Base-by-base conservation (phyloP, 64 coral and sea anemone species). In the Acropora yongei region DNA sequence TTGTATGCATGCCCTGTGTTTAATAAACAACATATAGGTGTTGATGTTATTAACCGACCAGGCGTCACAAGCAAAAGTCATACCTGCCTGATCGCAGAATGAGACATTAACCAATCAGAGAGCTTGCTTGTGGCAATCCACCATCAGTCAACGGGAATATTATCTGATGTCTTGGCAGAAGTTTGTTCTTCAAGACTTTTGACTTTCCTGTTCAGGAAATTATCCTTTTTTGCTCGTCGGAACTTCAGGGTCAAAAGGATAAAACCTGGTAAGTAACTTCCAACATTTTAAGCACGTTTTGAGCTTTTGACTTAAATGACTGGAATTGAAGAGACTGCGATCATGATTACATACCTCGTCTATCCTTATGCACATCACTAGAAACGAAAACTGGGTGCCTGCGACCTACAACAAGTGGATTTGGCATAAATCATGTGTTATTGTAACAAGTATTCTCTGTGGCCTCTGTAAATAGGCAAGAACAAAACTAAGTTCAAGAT, bases 81-180 rank as follows among this genome's bases (percentile, higher is more conserved):
- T 83, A 85, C 82, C 82, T 85, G 82, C 49, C 44, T 85, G 82
- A 71, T 42, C 13, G 65, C 44, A 85, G 44, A n/a, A 49, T 72
- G n/a, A 47, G 43, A 71, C 6, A 49, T 2, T 43, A 43, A 49
- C 82, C 82, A 85, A 85, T 85, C 7, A 71, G 42, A 72, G 72
- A 49, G 45, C 65, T 85, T 85, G 82, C 82, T 85, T 85, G 82
- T 85, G 82, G 82, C 17, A 85, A 85, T 61, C 82, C 82, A 85
- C 82, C 82, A 47, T 85, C 57, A 85, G 44, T 5, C 19, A 49
- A 47, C 18, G 6, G 48, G 49, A 41, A 8, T 49, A 10, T 65
- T 47, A 30, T 71, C 61, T 7, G 44, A 65, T 49, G 20, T 16
- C 18, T 48, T 6, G 0, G 5, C 14, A 68, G 18, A 69, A 16